These are phyloP conservation scores for Heterotis niloticus DNA, from an alignment of 2,113 vertebrate species.

Conservation along the genomic window DNA sequence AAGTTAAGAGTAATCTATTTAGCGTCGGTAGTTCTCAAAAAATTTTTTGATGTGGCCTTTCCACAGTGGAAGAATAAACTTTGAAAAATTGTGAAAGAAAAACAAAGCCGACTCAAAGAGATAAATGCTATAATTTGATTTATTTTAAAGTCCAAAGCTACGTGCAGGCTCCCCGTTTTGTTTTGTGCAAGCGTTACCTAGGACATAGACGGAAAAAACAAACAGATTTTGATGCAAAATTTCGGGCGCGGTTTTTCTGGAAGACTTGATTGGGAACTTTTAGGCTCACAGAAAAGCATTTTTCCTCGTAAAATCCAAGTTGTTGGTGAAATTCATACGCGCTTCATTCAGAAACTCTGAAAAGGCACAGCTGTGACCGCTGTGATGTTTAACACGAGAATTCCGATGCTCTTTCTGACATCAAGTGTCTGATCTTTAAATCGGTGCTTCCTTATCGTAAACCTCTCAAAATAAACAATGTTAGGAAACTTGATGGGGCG, in stretches of 20 bases:
- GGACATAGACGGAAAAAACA: background rate
- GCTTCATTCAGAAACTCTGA: no score
- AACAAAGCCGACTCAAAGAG: constrained; percentile 73
- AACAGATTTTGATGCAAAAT: background rate
- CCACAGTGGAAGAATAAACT: constrained; percentile 76
- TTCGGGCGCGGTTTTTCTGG: background rate
- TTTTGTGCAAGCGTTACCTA: constrained; percentile 21
- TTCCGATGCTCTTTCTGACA: no score
- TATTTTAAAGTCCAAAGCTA: constrained; percentile 46
- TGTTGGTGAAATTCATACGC: no score
- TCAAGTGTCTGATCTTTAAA: no score
- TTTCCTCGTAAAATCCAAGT: background rate
- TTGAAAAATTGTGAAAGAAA: constrained; percentile 60
- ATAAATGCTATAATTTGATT: constrained; percentile 82
- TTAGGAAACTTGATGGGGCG: no score
- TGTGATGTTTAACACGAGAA: no score
- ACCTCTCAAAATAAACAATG: no score
- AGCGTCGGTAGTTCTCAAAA: constrained; percentile 77
- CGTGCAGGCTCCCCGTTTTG: constrained; percentile 28
- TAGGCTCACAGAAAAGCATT: background rate
- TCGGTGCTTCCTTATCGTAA: no score
- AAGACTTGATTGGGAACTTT: background rate
- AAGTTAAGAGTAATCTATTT: constrained; percentile 87
- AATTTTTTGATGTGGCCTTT: constrained; percentile 75
- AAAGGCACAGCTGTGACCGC: no score